Percentiles rank a stretch among this genome's conserved stretches.
These are phyloP conservation scores for Halichoeres trimaculatus DNA, from an alignment of 2,113 vertebrate species.

Conservation along the genomic window DNA sequence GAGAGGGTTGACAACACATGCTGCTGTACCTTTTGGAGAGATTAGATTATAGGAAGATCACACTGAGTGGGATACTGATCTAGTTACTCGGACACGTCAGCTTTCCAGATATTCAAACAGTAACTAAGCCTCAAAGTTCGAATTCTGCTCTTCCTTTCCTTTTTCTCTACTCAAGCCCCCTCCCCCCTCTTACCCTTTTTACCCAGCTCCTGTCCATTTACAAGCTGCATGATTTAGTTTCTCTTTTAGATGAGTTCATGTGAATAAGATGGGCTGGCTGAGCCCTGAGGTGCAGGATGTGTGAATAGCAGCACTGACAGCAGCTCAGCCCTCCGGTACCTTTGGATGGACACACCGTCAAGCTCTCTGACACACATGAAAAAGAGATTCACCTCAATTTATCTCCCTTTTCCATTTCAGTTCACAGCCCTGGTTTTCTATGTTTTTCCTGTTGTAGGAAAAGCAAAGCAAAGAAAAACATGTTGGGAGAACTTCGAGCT, in stretches of 20 bases:
- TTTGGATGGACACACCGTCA: slow-evolving; percentile 34
- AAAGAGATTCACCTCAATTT: slow-evolving; percentile 15
- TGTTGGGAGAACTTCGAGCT: background rate
- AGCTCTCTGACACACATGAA: slow-evolving; percentile 26
- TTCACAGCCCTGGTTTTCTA: slow-evolving; percentile 8
- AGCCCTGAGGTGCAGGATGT: slow-evolving; percentile 47
- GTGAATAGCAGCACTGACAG: slow-evolving; percentile 54
- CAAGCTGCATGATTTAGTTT: slow-evolving; percentile 48
- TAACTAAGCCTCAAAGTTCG: background rate
- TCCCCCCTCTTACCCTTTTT: background rate
- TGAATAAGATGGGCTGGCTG: slow-evolving; percentile 44
- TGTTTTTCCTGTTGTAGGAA: background rate
- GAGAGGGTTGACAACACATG: slow-evolving; percentile 61
- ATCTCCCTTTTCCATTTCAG: slow-evolving; percentile 8
- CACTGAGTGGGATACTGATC: slow-evolving; percentile 39
- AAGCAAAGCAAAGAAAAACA: background rate
- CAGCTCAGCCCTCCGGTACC: slow-evolving; percentile 43
- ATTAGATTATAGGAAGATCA: slow-evolving; percentile 53
- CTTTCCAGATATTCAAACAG: background rate
- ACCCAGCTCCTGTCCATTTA: slow-evolving; percentile 4
- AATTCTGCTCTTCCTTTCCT: slow-evolving; percentile 5
- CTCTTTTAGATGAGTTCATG: slow-evolving; percentile 47
- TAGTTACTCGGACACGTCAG: slow-evolving; percentile 21
- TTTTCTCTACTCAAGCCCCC: slow-evolving; percentile 8
- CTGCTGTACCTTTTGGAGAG: slow-evolving; percentile 47